phyloP scores from a whole-genome alignment of 1,140 invertebrate genomes.

The Drosophila serrata region DNA sequence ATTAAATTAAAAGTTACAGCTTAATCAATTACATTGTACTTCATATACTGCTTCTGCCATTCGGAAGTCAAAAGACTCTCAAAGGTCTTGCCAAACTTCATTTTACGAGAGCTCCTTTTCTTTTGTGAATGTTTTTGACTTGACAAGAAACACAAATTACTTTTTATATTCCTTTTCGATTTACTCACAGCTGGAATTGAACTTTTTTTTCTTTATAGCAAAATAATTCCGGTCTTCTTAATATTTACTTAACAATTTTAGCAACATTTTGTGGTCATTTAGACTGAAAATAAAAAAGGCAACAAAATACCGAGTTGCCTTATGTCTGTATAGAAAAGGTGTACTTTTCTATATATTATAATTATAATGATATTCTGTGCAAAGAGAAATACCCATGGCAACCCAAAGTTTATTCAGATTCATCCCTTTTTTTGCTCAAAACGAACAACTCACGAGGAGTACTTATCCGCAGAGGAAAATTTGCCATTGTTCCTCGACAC shows the following conservation, averaged over 20 bases:
- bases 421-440: not conserved
- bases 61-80: constrained; percentile 62
- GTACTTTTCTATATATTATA: not conserved
- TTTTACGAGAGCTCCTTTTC: constrained; percentile 10
- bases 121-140: not conserved
- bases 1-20: not conserved
- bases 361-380: not conserved
- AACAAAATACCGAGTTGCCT: not conserved
- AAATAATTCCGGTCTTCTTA: not conserved
- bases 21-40: constrained; percentile 46
- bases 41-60: constrained; percentile 76
- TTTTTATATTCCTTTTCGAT: too few species aligned
- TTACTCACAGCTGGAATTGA: not conserved
- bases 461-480: not conserved
- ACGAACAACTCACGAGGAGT: not conserved
- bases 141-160: constrained; percentile 7
- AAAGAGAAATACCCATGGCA: not conserved
- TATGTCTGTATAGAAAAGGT: not conserved
- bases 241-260: not conserved
- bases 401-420: not conserved
- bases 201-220: not conserved
- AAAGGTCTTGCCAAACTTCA: constrained; percentile 74
- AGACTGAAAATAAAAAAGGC: not conserved
- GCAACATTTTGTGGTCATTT: not conserved
- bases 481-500: constrained; percentile 22